A percentile compares a stretch with the other conserved stretches of the same genome.
Evolutionary conservation across 2,797 vertebrate genomes (phyloP).

Genomic region (Carduelis carduelis): DNA sequence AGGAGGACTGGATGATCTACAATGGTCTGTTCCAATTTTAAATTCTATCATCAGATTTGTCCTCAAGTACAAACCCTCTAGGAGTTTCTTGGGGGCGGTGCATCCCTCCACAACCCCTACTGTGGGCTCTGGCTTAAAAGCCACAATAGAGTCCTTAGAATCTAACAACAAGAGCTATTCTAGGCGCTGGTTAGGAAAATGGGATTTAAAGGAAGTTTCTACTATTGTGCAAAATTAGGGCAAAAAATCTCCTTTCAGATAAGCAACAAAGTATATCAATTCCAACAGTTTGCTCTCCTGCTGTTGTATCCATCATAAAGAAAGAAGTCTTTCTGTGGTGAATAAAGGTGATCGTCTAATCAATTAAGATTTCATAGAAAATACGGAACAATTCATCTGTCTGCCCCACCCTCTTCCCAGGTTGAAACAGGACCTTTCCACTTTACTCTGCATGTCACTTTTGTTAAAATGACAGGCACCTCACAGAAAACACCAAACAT

Average conservation of each 20-base stretch:
- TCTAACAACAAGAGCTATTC: slow-evolving; percentile 74
- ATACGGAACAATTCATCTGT: slow-evolving; percentile 66
- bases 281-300: slow-evolving; percentile 74
- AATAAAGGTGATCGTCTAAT: slow-evolving; percentile 73
- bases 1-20: slow-evolving; percentile 55
- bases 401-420: slow-evolving; percentile 66
- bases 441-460: slow-evolving; percentile 67
- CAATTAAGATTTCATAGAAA: slow-evolving; percentile 71
- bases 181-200: slow-evolving; percentile 72
- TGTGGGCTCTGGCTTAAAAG: slow-evolving; percentile 68
- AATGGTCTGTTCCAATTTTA: slow-evolving; percentile 65
- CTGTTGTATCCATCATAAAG: slow-evolving; percentile 69
- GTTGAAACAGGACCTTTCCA: slow-evolving; percentile 67
- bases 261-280: slow-evolving; percentile 71
- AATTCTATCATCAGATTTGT: slow-evolving; percentile 61
- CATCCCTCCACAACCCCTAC: slow-evolving; percentile 64
- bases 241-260: slow-evolving; percentile 74
- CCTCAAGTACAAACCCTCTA: slow-evolving; percentile 66
- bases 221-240: slow-evolving; percentile 74
- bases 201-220: slow-evolving; percentile 73
- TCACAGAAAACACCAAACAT: slow-evolving; percentile 63
- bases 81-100: slow-evolving; percentile 62
- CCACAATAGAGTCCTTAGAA: slow-evolving; percentile 73
- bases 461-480: slow-evolving; percentile 63
- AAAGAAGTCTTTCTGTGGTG: slow-evolving; percentile 61